Evolutionary conservation across 2,113 vertebrate species (phyloP), one percentile per base, ranked within the genome.

Genomic region (Anoplopoma fimbria): DNA sequence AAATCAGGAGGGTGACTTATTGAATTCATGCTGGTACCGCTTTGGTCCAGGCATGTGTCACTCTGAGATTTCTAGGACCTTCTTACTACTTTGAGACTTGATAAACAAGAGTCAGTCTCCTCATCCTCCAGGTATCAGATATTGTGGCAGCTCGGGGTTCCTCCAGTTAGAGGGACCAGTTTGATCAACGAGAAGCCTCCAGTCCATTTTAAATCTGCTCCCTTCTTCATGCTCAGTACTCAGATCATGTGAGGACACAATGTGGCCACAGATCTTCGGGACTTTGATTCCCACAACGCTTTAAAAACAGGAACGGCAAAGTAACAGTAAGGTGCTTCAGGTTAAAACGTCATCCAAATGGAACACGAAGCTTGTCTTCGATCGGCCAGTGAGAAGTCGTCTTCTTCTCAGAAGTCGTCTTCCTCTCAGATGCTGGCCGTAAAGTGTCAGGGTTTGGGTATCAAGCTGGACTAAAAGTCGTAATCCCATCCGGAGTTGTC

Each of bases 401-500:
- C 29, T n/a, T 63, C 21, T 14, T 4, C 62, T 58, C 19, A 42
- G 33, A 42, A n/a, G n/a, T n/a, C 61, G 27, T 62, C 29, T n/a
- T 63, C 21, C 10, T 4, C 62, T 58, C 19, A 42, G 33, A 42
- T 67, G 3, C 5, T 17, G 15, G n/a, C 7, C 0, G 2, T 93
- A 95, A 95, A 13, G 9, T 12, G n/a, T 36, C 33, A 19, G n/a
- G 25, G 13, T 57, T 62, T 40, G 60, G 15, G 33, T 69, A 71
- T 62, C 12, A 19, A 69, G 51, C 29, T 25, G 58, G 40, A 51
- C 55, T 81, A 99, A 93, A 99, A 99, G 95, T 99, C 98, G 75
- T 96, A 95, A 89, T 99, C 98, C 98, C 98, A 99, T 77, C 98
- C 98, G 13, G 98, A 98, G 95, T 96, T 97, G 95, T 99, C 98